Conservation (phyloP, 2,888 invertebrate genomes). For the Aricia artaxerxes region DNA sequence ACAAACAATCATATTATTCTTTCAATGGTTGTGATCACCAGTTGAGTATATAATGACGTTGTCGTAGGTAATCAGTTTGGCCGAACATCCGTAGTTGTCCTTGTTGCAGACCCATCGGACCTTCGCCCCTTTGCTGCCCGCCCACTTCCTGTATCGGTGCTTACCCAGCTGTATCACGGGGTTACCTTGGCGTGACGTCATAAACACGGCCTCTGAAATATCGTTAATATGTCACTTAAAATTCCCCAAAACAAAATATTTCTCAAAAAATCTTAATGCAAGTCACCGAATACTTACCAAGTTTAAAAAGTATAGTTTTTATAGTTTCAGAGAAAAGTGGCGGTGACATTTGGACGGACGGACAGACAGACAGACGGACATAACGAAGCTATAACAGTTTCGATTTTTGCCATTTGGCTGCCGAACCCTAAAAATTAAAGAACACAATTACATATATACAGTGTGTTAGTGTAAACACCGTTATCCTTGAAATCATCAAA, state of each 20-base stretch:
- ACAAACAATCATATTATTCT: neutral
- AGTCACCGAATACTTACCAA: too few relatives aligned
- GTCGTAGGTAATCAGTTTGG: slow-evolving; percentile 48
- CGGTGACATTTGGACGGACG: too few relatives aligned
- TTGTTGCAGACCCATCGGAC: slow-evolving; percentile 53
- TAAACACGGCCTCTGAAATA: slow-evolving; percentile 40
- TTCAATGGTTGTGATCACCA: slow-evolving; percentile 51
- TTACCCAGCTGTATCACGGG: slow-evolving; percentile 49
- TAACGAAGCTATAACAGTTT: too few relatives aligned
- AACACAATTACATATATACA: too few relatives aligned
- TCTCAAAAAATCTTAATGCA: too few relatives aligned
- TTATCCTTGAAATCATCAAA: too few relatives aligned
- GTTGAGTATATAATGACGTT: slow-evolving; percentile 42
- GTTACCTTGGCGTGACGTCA: slow-evolving; percentile 44
- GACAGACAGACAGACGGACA: too few relatives aligned
- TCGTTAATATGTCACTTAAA: neutral
- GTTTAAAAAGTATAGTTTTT: too few relatives aligned
- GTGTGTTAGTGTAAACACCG: too few relatives aligned
- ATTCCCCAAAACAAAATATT: neutral
- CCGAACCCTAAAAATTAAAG: too few relatives aligned
- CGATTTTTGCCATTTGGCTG: too few relatives aligned
- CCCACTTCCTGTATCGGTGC: slow-evolving; percentile 47
- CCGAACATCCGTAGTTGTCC: slow-evolving; percentile 47
- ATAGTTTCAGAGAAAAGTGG: too few relatives aligned
- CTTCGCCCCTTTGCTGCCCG: slow-evolving; percentile 40